Percentiles rank a stretch among this genome's conserved stretches.
phyloP scores from a whole-genome alignment of 1,140 invertebrate species.

The Drosophila guanche region DNA sequence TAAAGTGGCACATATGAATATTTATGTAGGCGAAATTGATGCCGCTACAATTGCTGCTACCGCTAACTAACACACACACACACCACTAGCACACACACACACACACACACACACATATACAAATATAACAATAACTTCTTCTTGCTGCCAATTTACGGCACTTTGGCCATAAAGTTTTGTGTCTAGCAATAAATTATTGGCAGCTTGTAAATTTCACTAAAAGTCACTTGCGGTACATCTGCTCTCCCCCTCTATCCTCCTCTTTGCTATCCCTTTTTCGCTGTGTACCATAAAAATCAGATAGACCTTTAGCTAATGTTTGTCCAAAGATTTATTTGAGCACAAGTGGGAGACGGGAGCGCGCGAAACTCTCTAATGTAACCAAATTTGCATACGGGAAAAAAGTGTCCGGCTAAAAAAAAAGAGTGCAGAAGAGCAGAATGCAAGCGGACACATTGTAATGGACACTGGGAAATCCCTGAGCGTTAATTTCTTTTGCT shows the following conservation, averaged over 20 bases:
- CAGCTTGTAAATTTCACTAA: conserved; percentile 79
- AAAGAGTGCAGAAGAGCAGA: conserved; percentile 6
- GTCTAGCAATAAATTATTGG: conserved; percentile 76
- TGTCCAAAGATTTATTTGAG: conserved; percentile 30
- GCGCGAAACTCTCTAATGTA: conserved; percentile 25
- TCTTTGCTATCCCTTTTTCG: conserved; percentile 15
- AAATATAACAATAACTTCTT: conserved; percentile 33
- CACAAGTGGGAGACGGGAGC: background rate
- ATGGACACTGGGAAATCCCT: conserved; percentile 56
- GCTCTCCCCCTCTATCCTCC: background rate
- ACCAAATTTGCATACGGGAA: conserved; percentile 43
- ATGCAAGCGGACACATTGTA: conserved; percentile 44
- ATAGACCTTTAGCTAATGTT: conserved; percentile 15
- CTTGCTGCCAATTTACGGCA: conserved; percentile 74
- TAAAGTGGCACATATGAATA: conserved; percentile 74
- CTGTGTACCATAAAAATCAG: conserved; percentile 25
- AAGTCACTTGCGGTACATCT: conserved; percentile 60
- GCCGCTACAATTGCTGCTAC: conserved; percentile 77
- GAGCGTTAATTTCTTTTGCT: conserved; percentile 55
- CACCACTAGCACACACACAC: conserved; percentile 12
- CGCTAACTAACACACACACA: conserved; percentile 66
- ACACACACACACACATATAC: conserved; percentile 21
- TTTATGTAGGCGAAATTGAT: conserved; percentile 76
- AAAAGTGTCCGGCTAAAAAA: background rate
- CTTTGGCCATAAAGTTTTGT: conserved; percentile 70